Conservation (phyloP, 2,113 vertebrate species). For the Xyrauchen texanus region DNA sequence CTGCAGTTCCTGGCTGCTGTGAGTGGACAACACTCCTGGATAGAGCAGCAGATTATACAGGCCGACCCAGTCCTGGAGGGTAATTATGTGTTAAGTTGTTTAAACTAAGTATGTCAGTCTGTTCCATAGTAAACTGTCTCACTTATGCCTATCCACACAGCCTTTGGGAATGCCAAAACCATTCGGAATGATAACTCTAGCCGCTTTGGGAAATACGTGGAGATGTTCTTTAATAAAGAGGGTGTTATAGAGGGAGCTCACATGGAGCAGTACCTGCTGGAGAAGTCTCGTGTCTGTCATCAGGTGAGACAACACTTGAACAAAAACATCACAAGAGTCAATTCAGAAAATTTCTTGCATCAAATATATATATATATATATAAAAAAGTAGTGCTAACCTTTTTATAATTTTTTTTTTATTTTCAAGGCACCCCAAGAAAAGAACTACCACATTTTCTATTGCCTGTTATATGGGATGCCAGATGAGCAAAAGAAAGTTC, state of each 20-base stretch:
- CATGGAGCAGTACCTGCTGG: constrained; percentile 92
- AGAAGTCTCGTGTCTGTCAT: constrained; percentile 92
- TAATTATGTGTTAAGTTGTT: constrained; percentile 55
- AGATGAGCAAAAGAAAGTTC: constrained; percentile 79
- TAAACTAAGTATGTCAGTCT: neutral
- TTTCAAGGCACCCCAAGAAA: constrained; percentile 82
- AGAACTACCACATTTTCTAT: constrained; percentile 97
- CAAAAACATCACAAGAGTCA: too few relatives aligned
- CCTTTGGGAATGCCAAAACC: constrained; percentile 96
- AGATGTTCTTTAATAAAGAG: constrained; percentile 84
- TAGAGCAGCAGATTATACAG: constrained; percentile 91
- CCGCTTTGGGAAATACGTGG: constrained; percentile 96
- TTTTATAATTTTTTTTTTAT: neutral
- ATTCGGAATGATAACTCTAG: constrained; percentile 93
- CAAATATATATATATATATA: too few relatives aligned
- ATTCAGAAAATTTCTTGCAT: too few relatives aligned
- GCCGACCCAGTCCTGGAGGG: constrained; percentile 95
- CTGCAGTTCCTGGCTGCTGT: constrained; percentile 89
- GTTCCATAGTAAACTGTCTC: neutral
- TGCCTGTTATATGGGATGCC: constrained; percentile 87
- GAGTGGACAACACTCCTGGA: constrained; percentile 86
- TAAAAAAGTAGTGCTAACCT: neutral
- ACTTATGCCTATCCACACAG: constrained; percentile 63
- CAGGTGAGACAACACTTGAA: constrained; percentile 73
- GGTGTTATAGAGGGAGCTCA: constrained; percentile 87